A percentile compares a stretch with the other conserved stretches of the same genome.
These are phyloP conservation scores for Eupithecia pulchellata DNA, from an alignment of 2,888 invertebrate genomes.

Conservation along the genomic window DNA sequence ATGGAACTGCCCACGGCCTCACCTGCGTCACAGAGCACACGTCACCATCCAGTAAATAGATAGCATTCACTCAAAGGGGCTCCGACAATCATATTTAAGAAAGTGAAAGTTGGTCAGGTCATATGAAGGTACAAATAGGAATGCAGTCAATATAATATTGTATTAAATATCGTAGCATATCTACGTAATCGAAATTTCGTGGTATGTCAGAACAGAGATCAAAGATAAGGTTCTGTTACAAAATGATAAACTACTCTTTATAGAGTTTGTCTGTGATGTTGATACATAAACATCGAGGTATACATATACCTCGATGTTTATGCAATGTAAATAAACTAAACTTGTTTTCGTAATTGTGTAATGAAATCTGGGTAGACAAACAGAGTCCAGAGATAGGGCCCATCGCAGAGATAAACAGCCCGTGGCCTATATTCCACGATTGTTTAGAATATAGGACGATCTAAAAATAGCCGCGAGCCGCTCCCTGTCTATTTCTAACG, in stretches of 20 bases:
- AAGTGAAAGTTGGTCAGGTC: conserved; percentile 11
- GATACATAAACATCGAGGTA: background rate
- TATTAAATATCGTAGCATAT: no score
- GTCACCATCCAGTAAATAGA: conserved; percentile 44
- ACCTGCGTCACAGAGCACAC: conserved; percentile 42
- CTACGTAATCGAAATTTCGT: no score
- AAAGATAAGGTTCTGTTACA: background rate
- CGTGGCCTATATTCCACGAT: conserved; percentile 71
- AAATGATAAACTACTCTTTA: background rate
- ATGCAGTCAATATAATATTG: background rate
- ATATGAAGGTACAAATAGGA: background rate
- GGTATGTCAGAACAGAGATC: background rate
- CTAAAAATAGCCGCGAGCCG: conserved; percentile 75
- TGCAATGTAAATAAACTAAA: conserved; percentile 1
- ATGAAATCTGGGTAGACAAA: conserved; percentile 17
- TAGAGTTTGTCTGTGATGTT: background rate
- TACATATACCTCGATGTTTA: no score
- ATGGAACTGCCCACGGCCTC: conserved; percentile 35
- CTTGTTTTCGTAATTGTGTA: conserved; percentile 16
- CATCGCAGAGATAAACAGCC: conserved; percentile 55
- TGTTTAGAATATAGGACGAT: conserved; percentile 74
- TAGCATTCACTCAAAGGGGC: conserved; percentile 25
- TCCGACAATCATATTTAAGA: conserved; percentile 7
- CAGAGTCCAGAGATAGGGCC: conserved; percentile 37
- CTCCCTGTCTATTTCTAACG: conserved; percentile 69